Conservation (phyloP, 2,888 invertebrate genomes). For the Incurvaria masculella region DNA sequence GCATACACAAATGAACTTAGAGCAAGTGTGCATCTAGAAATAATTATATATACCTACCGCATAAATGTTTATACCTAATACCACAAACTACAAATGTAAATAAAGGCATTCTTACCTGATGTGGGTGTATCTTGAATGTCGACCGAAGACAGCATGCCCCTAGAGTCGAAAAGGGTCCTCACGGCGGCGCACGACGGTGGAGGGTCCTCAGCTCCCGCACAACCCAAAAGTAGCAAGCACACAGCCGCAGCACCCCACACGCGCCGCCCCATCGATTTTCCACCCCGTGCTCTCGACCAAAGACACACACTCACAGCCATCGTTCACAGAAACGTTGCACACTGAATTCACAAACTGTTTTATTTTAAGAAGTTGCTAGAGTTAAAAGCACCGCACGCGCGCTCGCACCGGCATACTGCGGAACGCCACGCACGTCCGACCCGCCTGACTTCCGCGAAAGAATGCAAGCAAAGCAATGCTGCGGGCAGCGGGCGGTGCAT, state of each 20-base stretch:
- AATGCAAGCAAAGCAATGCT: not conserved
- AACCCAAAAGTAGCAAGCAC: conserved; percentile 26
- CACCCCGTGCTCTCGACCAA: conserved; percentile 38
- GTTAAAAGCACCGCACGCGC: not conserved
- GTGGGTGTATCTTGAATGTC: conserved; percentile 49
- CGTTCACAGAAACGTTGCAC: conserved; percentile 22
- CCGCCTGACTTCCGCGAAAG: not conserved
- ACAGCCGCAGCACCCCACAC: conserved; percentile 29
- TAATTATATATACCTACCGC: no score
- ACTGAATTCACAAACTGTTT: not conserved
- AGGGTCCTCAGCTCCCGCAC: conserved; percentile 25
- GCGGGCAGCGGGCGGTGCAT: no score
- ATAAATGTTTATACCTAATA: no score
- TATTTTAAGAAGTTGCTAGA: not conserved
- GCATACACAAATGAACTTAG: no score
- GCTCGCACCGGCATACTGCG: not conserved
- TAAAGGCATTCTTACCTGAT: conserved; percentile 39
- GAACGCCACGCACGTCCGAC: not conserved
- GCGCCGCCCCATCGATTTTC: conserved; percentile 46
- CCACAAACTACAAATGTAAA: no score
- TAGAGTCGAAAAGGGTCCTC: conserved; percentile 47
- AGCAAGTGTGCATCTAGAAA: no score
- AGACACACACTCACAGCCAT: conserved; percentile 53
- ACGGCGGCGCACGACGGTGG: conserved; percentile 45
- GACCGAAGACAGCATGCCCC: conserved; percentile 46